These are phyloP conservation scores for Lasioglossum pauxillum DNA, from an alignment of 2,888 invertebrate genomes.

Conservation along the genomic window DNA sequence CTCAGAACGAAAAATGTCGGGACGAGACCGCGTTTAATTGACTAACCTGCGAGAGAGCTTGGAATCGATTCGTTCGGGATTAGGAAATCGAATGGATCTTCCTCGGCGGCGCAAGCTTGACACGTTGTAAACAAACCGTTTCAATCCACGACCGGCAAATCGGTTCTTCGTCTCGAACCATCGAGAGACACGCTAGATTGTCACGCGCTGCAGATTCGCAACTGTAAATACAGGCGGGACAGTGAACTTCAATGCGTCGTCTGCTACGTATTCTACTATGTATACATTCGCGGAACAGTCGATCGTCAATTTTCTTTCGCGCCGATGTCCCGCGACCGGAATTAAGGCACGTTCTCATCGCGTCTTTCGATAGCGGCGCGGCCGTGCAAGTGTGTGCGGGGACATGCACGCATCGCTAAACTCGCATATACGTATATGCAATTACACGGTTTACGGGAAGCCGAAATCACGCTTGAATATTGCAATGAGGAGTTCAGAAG, in stretches of 20 bases:
- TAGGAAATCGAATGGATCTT: neutral
- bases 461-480: too few relatives aligned
- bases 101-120: neutral
- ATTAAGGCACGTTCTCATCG: neutral
- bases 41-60: slow-evolving; percentile 39
- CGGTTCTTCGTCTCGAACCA: slow-evolving; percentile 37
- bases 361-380: too few relatives aligned
- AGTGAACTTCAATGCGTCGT: slow-evolving; percentile 22
- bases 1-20: neutral
- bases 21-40: too few relatives aligned
- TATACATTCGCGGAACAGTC: neutral
- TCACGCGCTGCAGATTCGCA: slow-evolving; percentile 31
- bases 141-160: slow-evolving; percentile 34
- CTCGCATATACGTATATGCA: too few relatives aligned
- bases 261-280: neutral
- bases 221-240: slow-evolving; percentile 43
- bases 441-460: too few relatives aligned
- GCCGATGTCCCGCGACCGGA: neutral
- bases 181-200: slow-evolving; percentile 25
- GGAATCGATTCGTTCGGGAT: neutral
- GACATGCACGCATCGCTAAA: too few relatives aligned
- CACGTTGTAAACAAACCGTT: slow-evolving; percentile 30
- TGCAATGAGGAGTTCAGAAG: too few relatives aligned
- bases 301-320: neutral
- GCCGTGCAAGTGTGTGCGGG: too few relatives aligned